A percentile compares a stretch with the other conserved stretches of the same genome.
These are phyloP conservation scores for Panthera uncia DNA, from an alignment of 2,113 vertebrate genomes.

Conservation along the genomic window DNA sequence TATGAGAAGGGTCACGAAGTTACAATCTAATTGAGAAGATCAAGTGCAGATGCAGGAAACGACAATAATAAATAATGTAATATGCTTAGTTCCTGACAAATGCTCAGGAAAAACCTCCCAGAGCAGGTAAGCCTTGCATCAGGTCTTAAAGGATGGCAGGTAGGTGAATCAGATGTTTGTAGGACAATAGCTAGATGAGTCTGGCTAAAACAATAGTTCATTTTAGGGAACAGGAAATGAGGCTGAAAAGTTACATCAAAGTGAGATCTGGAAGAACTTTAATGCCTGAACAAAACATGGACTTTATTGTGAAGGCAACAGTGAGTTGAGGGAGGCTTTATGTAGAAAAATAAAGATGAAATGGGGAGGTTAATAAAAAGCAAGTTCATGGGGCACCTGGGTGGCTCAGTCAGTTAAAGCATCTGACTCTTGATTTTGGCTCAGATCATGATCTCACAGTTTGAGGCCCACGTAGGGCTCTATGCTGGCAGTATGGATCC, in stretches of 20 bases:
- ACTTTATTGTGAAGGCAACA: not conserved
- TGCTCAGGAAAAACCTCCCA: not conserved
- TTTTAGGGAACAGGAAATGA: not conserved
- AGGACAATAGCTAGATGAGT: not conserved
- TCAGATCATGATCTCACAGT: not conserved
- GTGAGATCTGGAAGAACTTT: not conserved
- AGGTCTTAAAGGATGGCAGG: not conserved
- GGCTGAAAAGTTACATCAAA: not conserved
- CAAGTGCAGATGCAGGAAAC: not conserved
- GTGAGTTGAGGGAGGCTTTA: not conserved
- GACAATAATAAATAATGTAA: not conserved
- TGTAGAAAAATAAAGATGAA: constrained; percentile 22
- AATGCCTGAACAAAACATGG: not conserved
- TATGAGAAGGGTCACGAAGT: not conserved
- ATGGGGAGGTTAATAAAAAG: not conserved
- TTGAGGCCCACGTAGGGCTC: not conserved
- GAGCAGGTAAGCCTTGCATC: not conserved
- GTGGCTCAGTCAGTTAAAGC: not conserved
- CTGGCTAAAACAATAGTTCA: not conserved
- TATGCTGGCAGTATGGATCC: not conserved
- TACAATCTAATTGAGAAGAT: constrained; percentile 1
- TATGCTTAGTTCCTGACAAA: not conserved
- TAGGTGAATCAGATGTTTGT: not conserved
- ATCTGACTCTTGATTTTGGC: not conserved
- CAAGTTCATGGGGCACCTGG: not conserved